phyloP scores from a whole-genome alignment of 1,140 invertebrate species.

The Bradysia coprophila region DNA sequence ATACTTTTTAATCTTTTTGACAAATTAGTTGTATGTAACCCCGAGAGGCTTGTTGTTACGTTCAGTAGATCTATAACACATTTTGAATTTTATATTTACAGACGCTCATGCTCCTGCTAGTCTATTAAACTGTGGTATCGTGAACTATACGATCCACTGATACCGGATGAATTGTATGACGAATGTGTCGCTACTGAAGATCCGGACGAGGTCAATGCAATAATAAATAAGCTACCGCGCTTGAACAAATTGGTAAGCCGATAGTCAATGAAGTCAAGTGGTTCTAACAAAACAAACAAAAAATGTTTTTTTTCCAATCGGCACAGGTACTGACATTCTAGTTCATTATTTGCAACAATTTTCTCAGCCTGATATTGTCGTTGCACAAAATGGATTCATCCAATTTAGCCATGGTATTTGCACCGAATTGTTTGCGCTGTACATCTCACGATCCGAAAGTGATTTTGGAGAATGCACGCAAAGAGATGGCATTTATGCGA shows the following conservation, averaged over 20 bases:
- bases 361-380: conserved; percentile 75
- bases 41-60: too few relatives aligned
- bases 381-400: conserved; percentile 97
- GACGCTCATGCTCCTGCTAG: conserved; percentile 93
- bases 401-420: conserved; percentile 97
- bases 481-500: conserved; percentile 94
- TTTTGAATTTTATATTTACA: conserved; percentile 12
- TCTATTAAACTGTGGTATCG: conserved; percentile 90
- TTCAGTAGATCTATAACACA: too few relatives aligned
- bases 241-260: conserved; percentile 52
- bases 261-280: too few relatives aligned
- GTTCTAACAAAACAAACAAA: too few relatives aligned
- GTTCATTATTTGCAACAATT: conserved; percentile 89
- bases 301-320: too few relatives aligned
- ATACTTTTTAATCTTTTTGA: too few relatives aligned
- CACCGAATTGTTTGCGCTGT: conserved; percentile 90
- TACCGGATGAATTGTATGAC: conserved; percentile 78
- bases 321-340: conserved; percentile 84
- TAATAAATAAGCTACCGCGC: conserved; percentile 60
- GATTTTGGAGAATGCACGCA: conserved; percentile 91
- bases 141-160: conserved; percentile 87
- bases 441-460: conserved; percentile 83
- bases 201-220: conserved; percentile 47
- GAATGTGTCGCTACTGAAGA: conserved; percentile 67
- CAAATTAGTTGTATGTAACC: too few relatives aligned